Evolutionary conservation across 2,113 vertebrate species (phyloP).

Genomic region (Circaetus cinerascens): DNA sequence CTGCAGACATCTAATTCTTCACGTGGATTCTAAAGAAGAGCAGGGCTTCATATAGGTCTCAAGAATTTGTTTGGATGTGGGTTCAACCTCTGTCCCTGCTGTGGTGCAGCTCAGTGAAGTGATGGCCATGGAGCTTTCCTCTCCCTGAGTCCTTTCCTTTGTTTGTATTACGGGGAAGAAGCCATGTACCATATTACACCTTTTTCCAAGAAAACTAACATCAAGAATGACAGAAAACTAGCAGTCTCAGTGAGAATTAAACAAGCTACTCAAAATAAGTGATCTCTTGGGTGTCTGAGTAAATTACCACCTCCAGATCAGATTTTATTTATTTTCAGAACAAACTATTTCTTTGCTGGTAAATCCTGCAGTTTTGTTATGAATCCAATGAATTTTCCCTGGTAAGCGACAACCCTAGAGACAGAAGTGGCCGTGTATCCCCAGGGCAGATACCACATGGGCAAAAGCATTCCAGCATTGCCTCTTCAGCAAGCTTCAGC

Average conservation of each 20-base stretch:
- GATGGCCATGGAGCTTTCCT: neutral
- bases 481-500: conserved; percentile 51
- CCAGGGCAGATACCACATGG: conserved; percentile 31
- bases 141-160: neutral
- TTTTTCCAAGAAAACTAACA: conserved; percentile 8
- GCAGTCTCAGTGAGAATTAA: conserved; percentile 48
- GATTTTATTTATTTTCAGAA: conserved; percentile 64
- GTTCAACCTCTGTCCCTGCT: neutral
- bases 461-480: conserved; percentile 26
- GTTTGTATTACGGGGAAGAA: neutral
- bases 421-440: neutral
- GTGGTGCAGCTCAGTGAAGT: neutral
- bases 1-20: neutral
- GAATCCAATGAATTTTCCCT: conserved; percentile 37
- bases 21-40: neutral
- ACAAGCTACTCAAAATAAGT: conserved; percentile 8
- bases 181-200: neutral
- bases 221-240: conserved; percentile 30
- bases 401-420: conserved; percentile 8
- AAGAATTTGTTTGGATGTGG: neutral
- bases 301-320: conserved; percentile 53
- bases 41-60: neutral
- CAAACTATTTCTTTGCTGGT: conserved; percentile 51
- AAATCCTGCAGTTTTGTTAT: conserved; percentile 43
- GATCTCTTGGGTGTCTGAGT: conserved; percentile 52